Conservation (phyloP, 2,797 vertebrate genomes). For the Microchirus variegatus region DNA sequence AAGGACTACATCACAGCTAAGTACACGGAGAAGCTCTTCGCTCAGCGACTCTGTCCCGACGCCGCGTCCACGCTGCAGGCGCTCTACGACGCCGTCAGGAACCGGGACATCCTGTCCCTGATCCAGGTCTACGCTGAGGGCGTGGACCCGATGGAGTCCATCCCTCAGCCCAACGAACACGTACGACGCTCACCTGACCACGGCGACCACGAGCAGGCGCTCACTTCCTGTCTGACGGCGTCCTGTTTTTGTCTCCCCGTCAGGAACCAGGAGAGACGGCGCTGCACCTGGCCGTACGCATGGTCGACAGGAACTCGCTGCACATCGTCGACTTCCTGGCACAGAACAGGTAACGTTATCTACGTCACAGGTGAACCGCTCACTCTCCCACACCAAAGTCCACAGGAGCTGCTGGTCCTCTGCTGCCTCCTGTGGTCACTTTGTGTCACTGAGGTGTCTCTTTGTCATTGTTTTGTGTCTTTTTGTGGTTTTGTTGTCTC, state of each 20-base stretch:
- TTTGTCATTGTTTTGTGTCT: too few relatives aligned
- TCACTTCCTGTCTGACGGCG: neutral
- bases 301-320: conserved; percentile 94
- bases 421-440: too few relatives aligned
- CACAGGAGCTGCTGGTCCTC: too few relatives aligned
- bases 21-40: conserved; percentile 92
- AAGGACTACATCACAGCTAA: conserved; percentile 98
- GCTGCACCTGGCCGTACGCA: conserved; percentile 93
- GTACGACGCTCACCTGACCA: conserved; percentile 73
- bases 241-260: neutral
- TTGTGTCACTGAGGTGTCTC: too few relatives aligned
- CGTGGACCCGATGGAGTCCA: conserved; percentile 89
- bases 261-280: conserved; percentile 92
- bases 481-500: too few relatives aligned
- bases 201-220: too few relatives aligned
- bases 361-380: too few relatives aligned
- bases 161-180: conserved; percentile 88
- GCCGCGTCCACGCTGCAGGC: conserved; percentile 77
- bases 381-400: too few relatives aligned
- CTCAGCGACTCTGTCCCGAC: conserved; percentile 80
- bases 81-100: conserved; percentile 89
- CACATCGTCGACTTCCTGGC: conserved; percentile 97
- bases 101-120: conserved; percentile 88
- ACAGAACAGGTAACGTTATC: conserved; percentile 88
- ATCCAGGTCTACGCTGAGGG: conserved; percentile 93